phyloP scores from a whole-genome alignment of 1,140 invertebrate genomes.

The Ceratosolen fusciceps region DNA sequence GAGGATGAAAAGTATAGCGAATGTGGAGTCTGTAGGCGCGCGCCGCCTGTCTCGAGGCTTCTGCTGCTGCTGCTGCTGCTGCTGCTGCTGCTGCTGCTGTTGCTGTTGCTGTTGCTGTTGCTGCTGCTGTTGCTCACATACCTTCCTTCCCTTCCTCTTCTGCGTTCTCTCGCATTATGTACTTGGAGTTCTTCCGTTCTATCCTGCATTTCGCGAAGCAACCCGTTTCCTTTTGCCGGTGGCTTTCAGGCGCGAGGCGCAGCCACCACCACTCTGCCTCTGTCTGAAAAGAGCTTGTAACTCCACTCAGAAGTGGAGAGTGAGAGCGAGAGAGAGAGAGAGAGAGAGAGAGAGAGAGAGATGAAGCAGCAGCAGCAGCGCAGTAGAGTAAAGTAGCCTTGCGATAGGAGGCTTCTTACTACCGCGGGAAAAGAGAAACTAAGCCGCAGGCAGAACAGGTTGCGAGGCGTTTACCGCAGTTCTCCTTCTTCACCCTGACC shows the following conservation, averaged over 20 bases:
- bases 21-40: conserved; percentile 1
- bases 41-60: not conserved
- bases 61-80: conserved; percentile 2
- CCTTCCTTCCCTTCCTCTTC: conserved; percentile 20
- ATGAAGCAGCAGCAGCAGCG: too few species aligned
- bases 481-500: conserved; percentile 40
- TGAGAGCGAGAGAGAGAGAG: not conserved
- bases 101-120: not conserved
- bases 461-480: conserved; percentile 53
- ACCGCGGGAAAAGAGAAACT: conserved; percentile 66
- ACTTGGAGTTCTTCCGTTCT: not conserved
- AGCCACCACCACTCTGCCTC: not conserved
- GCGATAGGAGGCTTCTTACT: conserved; percentile 57
- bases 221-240: conserved; percentile 48
- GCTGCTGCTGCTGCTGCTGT: not conserved
- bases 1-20: not conserved
- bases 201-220: conserved; percentile 18
- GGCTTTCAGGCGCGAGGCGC: conserved; percentile 35
- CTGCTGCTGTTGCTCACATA: not conserved
- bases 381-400: conserved; percentile 36
- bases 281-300: conserved; percentile 8
- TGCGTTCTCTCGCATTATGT: not conserved
- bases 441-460: conserved; percentile 64
- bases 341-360: not conserved
- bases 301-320: not conserved